Base-by-base conservation (phyloP, 2,888 invertebrate species). In the Empis stercorea region DNA sequence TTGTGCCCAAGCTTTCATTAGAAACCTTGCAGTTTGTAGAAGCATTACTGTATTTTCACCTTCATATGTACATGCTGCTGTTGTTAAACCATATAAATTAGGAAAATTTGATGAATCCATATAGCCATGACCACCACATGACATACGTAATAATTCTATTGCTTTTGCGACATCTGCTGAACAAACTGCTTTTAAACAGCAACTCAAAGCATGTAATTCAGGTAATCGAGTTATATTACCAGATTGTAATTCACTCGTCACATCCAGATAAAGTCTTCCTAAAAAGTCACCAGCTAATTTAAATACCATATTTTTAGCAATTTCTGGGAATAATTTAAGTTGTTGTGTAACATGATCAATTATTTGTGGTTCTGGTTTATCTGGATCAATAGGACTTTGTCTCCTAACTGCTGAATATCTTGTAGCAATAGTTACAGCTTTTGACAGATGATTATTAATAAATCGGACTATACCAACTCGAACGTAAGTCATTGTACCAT, bases 71-170 rank as follows among this genome's bases (percentile, higher is more conserved):
- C 84, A 84, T 47, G 86, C 82, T 14, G 93, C 92, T 0, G 88
- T 86, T 23, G 81, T 79, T 50, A 80, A 71, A 0, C 81, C 82
- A 65, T 91, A 94, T 1, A 84, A 80, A 50, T 78, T 73, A 15
- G 92, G 91, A 55, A 96, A 71, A 65, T 84, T 89, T 55, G 91
- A 83, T 16, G 83, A 74, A 20, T 80, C 76, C 80, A 89, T 83
- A 72, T 89, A 96, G 1, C 96, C 96, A 68, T 96, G 95, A 0
- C 96, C 96, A 43, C 96, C 96, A 68, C 95, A 96, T 17, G 94
- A 76, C 54, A 89, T 73, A 11, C 95, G 80, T 54, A 88, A 80
- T 10, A 79, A 78, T 67, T 95, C 94, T 17, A 91, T 77, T 39
- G 82, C 84, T 43, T 63, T 65, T 0, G 84, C 75, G 40, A 81